A percentile compares a stretch with the other conserved stretches of the same genome.
These are phyloP conservation scores for Empis livida DNA, from an alignment of 2,888 invertebrate species.

Conservation along the genomic window DNA sequence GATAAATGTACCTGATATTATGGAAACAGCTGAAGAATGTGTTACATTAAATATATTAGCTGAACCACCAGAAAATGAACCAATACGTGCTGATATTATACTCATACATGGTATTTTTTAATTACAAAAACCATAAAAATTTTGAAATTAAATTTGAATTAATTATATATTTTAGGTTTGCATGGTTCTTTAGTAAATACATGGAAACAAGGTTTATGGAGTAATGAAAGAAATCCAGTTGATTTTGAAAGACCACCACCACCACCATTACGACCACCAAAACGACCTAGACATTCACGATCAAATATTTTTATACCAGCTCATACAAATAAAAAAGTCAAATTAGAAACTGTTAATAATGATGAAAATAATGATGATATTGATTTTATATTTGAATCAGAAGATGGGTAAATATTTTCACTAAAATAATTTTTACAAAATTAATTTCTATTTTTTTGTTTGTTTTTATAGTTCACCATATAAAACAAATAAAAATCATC, in stretches of 20 bases:
- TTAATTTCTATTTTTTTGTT: background rate
- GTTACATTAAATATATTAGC: conserved; percentile 31
- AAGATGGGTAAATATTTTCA: conserved; percentile 6
- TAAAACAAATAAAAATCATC: conserved; percentile 12
- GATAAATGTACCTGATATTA: background rate
- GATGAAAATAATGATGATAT: conserved; percentile 12
- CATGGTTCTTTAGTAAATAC: conserved; percentile 61
- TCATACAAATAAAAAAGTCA: conserved; percentile 27
- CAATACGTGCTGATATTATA: conserved; percentile 52
- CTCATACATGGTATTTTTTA: conserved; percentile 56
- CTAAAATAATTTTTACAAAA: background rate
- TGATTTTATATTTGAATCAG: conserved; percentile 3
- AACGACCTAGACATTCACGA: conserved; percentile 29
- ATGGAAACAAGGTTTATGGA: conserved; percentile 69
- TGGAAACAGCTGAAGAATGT: conserved; percentile 21
- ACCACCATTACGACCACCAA: conserved; percentile 31
- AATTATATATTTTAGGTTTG: conserved; percentile 12
- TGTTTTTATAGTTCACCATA: background rate
- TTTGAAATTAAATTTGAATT: background rate
- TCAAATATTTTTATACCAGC: conserved; percentile 23
- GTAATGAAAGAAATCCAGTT: conserved; percentile 30
- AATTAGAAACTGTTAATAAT: conserved; percentile 14
- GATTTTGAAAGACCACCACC: conserved; percentile 32
- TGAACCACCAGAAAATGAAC: conserved; percentile 27
- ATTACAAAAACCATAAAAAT: conserved; percentile 44